Conservation (phyloP, 2,797 vertebrate genomes). For the Mastacembelus armatus region DNA sequence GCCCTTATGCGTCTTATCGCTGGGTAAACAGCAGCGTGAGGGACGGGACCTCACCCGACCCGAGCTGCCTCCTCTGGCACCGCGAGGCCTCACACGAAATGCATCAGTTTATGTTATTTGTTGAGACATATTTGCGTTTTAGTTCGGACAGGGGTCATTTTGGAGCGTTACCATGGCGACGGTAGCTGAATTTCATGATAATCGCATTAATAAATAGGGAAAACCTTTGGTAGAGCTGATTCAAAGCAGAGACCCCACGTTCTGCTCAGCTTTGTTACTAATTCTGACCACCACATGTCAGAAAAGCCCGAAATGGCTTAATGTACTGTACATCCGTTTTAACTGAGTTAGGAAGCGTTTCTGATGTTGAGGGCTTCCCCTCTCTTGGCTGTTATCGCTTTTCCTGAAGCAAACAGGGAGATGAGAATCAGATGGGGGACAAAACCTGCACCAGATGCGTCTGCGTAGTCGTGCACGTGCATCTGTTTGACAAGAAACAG, state of each 20-base stretch:
- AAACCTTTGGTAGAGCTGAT: conserved; percentile 1
- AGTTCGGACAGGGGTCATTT: background rate
- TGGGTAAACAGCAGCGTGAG: conserved; percentile 23
- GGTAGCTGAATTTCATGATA: background rate
- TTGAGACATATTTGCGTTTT: too few species aligned
- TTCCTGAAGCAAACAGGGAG: conserved; percentile 31
- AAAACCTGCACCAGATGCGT: conserved; percentile 49
- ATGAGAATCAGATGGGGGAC: conserved; percentile 55
- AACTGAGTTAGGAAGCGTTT: conserved; percentile 15
- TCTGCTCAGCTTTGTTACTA: conserved; percentile 9
- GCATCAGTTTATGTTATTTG: conserved; percentile 7
- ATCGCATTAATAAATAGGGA: conserved; percentile 2
- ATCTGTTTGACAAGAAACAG: conserved; percentile 35
- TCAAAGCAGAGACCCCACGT: conserved; percentile 17
- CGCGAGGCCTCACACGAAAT: background rate
- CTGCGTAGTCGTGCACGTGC: background rate
- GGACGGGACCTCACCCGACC: background rate
- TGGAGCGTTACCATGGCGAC: conserved; percentile 2
- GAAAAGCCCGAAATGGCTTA: conserved; percentile 3
- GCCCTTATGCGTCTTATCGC: conserved; percentile 31
- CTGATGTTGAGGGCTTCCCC: conserved; percentile 12
- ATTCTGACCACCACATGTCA: conserved; percentile 8
- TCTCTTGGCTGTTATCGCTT: conserved; percentile 26
- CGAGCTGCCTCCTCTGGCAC: background rate
- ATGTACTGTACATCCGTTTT: conserved; percentile 23